Evolutionary conservation across 1,140 invertebrate species (phyloP), one percentile per base, ranked within the genome.

Genomic region (Cydia strobilella): DNA sequence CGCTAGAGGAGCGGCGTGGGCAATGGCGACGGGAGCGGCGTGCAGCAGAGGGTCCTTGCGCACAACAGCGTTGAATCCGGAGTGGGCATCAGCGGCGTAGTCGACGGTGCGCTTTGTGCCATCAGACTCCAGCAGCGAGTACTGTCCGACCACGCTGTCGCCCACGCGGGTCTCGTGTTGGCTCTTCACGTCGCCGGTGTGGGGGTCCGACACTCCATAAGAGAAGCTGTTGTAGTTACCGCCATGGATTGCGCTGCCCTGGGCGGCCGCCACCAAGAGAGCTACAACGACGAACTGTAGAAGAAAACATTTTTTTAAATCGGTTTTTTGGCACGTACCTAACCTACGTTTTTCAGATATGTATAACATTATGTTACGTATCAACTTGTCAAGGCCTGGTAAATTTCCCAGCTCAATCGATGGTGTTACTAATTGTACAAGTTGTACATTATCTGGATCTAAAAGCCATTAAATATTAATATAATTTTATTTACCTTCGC

Each of bases 61-160:
- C 4, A 94, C 93, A 13, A 92, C 83, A 13, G 93, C 93, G 77
- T 93, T 93, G 83, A 93, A 94, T 25, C 93, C 93, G 73, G 76
- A 88, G 51, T 87, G 83, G 25, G 84, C 84, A 74, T 92, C 88
- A 20, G 92, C 90, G 15, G 90, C 84, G 76, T 94, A 93, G 79
- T 93, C 88, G 0, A 94, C 93, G 15, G 87, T 93, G 51, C 93
- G 86, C 73, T 87, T 87, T 23, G 90, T 90, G 48, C 93, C 93
- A 75, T 94, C 93, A 45, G 93, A 87, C 62, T 94, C 93, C 65
- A 93, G 79, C 1, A 93, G 84, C 1, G 90, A 89, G 76, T 93
- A 93, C 48, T 89, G 86, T 15, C 94, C 94, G 72, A 91, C 87
- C n/a, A 95, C 94, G 27, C 93, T 80, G 80, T 94, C 93, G 2